Evolutionary conservation across 2,888 invertebrate species (phyloP), one percentile per base, ranked within the genome.

Genomic region (Hololepta plana): DNA sequence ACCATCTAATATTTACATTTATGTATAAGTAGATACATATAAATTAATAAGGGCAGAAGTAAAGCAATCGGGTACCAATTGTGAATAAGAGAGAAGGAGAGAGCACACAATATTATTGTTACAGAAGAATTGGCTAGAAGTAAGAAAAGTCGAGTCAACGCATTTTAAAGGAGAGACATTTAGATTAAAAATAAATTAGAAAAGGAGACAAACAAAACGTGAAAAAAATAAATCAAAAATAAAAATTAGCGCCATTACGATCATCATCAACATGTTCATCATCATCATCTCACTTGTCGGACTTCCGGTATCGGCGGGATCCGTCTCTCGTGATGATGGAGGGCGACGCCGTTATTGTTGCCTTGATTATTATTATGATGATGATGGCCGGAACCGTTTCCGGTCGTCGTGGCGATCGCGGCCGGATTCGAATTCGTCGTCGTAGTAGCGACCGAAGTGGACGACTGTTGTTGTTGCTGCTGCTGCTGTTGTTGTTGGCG

Each of bases 261-360:
- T n/a, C n/a, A n/a, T n/a, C n/a, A n/a, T n/a, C n/a, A n/a, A n/a
- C n/a, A n/a, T n/a, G n/a, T n/a, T n/a, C n/a, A n/a, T n/a, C n/a
- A n/a, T 26, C 37, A 37, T 41, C 50, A 55, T 55, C 55, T 55
- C 55, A 56, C 56, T 51, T 56, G 55, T 53, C 53, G 51, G 32
- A 45, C 41, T 43, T 54, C 54, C 31, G 54, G 54, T 23, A 52
- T 39, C 20, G 55, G 52, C 14, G 47, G 46, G 8, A 43, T 43
- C 27, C 47, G 37, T 21, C 52, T 35, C 28, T 47, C 46, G 5
- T 38, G 38, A 16, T 34, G 35, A 20, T 33, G 41, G 4, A 14
- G 6, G 12, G 23, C 8, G 6, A 6, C 7, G 17, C 17, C 8
- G 17, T 17, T 8, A 17, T 17, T 8, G 17, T 17, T 7, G 17